phyloP scores from a whole-genome alignment of 2,797 vertebrate species.

The Tenualosa ilisha region DNA sequence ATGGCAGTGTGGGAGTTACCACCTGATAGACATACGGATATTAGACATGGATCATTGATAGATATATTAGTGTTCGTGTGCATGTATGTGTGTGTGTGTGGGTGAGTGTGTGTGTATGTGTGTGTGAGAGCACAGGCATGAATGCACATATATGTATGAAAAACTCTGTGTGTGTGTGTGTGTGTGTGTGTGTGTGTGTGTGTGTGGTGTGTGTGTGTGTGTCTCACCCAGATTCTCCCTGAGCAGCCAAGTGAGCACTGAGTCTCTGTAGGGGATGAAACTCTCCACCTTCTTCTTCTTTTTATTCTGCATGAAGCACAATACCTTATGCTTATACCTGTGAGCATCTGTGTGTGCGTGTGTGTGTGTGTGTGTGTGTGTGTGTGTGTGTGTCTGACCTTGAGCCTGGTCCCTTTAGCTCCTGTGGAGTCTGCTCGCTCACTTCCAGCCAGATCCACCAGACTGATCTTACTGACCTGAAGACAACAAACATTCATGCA shows the following conservation, averaged over 20 bases:
- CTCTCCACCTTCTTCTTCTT: constrained; percentile 97
- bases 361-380: too few relatives aligned
- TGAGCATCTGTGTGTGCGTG: not conserved
- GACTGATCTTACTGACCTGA: constrained; percentile 97
- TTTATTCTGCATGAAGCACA: constrained; percentile 83
- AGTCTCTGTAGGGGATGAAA: constrained; percentile 96
- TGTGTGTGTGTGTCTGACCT: constrained; percentile 75
- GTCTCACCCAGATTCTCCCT: constrained; percentile 92
- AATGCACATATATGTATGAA: not conserved
- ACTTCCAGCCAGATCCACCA: constrained; percentile 95
- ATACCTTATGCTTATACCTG: not conserved
- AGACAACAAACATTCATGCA: constrained; percentile 11
- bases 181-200: too few relatives aligned
- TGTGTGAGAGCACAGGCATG: too few relatives aligned
- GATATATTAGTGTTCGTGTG: not conserved
- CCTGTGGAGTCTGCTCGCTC: constrained; percentile 96
- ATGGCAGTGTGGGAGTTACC: constrained; percentile 98
- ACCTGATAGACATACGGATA: constrained; percentile 68
- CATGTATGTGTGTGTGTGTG: not conserved
- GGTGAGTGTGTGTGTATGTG: not conserved
- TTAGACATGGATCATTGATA: not conserved
- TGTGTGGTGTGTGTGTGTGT: not conserved
- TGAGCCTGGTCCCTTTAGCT: constrained; percentile 96
- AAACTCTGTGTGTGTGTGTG: too few relatives aligned
- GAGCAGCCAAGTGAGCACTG: constrained; percentile 96